Base-by-base conservation (phyloP, 2,797 vertebrate genomes). In the Anolis apletophallus region DNA sequence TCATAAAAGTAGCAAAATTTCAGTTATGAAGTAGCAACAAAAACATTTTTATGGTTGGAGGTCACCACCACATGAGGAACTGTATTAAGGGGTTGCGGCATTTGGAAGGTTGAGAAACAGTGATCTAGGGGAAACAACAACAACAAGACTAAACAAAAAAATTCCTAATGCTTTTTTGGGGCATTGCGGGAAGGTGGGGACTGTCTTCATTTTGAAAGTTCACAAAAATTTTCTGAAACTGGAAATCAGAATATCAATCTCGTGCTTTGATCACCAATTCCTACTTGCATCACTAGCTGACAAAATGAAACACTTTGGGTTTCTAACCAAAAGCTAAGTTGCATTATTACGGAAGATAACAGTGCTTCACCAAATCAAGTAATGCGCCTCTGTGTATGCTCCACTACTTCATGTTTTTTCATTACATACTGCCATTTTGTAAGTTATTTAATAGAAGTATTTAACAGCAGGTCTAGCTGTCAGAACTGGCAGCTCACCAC, bases 161-260 rank as follows among this genome's bases (percentile, higher is more conserved):
- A 54, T 79, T 84, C 89, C 36, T 8, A 79, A 91, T 86, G 19
- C 5, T 69, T 86, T 78, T 69, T 84, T 23, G 19, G 8, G 46
- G 5, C 2, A 11, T 46, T 46, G 46, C 46, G 19, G 19, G 50
- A 3, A 40, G 9, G 10, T 23, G 23, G n/a, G 2, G 90, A 88
- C 73, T 29, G 46, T 72, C 46, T 57, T 67, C 84, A 61, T 88
- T 2, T 17, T 87, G 75, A 89, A 92, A 23, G 52, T 85, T 23
- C 88, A 55, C 12, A 88, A 57, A 5, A 89, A 26, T 83, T 81
- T 89, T n/a, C 13, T 90, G 57, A 84, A 0, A 5, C 87, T 76
- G 94, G 40, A 59, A 91, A 21, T 12, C 61, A 76, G 50, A 91
- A 72, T 67, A 72, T 91, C 2, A n/a, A 87, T 50, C 74, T 7